phyloP scores from a whole-genome alignment of 2,888 invertebrate genomes.

The Drosophila ezoana region DNA sequence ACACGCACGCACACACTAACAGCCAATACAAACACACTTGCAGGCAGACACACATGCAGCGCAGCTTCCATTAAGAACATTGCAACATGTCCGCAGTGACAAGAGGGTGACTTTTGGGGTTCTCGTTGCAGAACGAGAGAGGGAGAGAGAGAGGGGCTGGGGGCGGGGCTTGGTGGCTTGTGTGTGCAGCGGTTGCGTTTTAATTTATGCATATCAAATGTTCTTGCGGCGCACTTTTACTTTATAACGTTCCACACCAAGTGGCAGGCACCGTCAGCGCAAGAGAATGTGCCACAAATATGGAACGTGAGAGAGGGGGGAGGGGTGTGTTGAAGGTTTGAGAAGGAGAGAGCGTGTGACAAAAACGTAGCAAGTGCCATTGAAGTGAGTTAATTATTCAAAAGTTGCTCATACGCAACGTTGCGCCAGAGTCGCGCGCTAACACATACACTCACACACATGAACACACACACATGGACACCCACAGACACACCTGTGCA shows the following conservation, averaged over 20 bases:
- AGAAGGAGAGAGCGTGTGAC: not conserved
- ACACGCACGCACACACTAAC: slow-evolving; percentile 1
- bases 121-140: not conserved
- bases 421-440: slow-evolving; percentile 35
- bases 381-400: slow-evolving; percentile 80
- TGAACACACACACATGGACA: not conserved
- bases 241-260: slow-evolving; percentile 74
- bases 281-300: slow-evolving; percentile 21
- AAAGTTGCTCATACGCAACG: slow-evolving; percentile 81
- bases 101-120: not conserved
- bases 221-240: slow-evolving; percentile 63
- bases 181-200: slow-evolving; percentile 62
- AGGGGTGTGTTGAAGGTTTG: not conserved
- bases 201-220: slow-evolving; percentile 73
- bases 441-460: slow-evolving; percentile 6
- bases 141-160: not conserved
- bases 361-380: slow-evolving; percentile 49
- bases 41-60: slow-evolving; percentile 5
- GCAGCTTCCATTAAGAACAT: slow-evolving; percentile 54
- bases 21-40: not conserved
- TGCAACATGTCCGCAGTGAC: slow-evolving; percentile 37
- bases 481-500: slow-evolving; percentile 23
- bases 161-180: not conserved
- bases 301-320: not conserved
- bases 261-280: slow-evolving; percentile 51